A percentile compares a stretch with the other conserved stretches of the same genome.
Evolutionary conservation across 2,888 invertebrate genomes (phyloP).

Genomic region (Philhelius pedissequus): DNA sequence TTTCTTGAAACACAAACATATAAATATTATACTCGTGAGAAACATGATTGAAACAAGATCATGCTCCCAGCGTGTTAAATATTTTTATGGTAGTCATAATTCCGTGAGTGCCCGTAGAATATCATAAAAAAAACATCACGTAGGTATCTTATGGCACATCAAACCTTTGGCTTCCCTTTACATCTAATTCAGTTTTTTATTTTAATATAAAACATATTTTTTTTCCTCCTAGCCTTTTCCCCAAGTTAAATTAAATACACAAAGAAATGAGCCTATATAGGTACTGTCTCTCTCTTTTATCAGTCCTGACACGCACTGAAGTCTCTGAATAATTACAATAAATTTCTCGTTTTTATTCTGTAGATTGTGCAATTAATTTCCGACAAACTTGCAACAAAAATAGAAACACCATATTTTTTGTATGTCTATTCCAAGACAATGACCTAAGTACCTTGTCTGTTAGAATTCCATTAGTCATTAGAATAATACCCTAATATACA

Average conservation of each 20-base stretch:
- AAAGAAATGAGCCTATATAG: neutral
- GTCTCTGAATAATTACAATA: neutral
- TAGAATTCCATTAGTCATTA: neutral
- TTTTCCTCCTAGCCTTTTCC: neutral
- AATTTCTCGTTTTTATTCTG: neutral
- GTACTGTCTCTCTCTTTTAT: too few relatives aligned
- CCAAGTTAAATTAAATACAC: neutral
- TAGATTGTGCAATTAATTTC: neutral
- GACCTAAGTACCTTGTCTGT: neutral
- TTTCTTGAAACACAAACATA: too few relatives aligned
- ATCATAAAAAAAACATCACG: too few relatives aligned
- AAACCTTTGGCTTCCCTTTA: neutral
- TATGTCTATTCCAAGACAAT: neutral
- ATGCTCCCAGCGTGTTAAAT: too few relatives aligned
- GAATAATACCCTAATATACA: neutral
- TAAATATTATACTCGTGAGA: too few relatives aligned
- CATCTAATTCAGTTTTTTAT: neutral
- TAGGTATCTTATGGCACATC: neutral
- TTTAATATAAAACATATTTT: too few relatives aligned
- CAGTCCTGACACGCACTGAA: neutral
- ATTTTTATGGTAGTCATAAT: too few relatives aligned
- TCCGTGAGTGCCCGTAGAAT: too few relatives aligned
- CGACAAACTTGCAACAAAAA: neutral
- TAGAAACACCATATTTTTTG: neutral
- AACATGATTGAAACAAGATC: too few relatives aligned